A percentile compares a stretch with the other conserved stretches of the same genome.
phyloP scores from a whole-genome alignment of 2,113 vertebrate genomes.

The Ceuthmochares aereus region DNA sequence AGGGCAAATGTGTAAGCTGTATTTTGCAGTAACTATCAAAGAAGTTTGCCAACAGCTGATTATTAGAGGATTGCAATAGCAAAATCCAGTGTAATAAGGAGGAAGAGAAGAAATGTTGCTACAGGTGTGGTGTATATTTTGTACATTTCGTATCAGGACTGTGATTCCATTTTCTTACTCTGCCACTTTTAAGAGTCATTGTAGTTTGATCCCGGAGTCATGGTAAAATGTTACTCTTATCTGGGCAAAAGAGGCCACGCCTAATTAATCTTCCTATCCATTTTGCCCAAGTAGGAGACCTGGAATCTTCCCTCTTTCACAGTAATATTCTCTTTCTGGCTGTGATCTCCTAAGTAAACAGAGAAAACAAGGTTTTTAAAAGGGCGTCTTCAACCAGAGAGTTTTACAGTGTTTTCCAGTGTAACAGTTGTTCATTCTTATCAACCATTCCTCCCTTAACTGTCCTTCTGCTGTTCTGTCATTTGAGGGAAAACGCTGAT shows the following conservation, averaged over 20 bases:
- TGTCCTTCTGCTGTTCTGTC: neutral
- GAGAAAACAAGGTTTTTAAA: neutral
- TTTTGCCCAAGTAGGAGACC: neutral
- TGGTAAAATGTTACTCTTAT: neutral
- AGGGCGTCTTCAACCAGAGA: neutral
- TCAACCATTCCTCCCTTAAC: neutral
- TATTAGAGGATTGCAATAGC: neutral
- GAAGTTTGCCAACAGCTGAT: neutral
- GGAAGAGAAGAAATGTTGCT: neutral
- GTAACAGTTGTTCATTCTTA: neutral
- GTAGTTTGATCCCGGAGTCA: neutral
- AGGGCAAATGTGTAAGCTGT: neutral
- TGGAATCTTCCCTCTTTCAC: neutral
- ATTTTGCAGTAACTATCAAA: neutral
- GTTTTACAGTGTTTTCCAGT: neutral
- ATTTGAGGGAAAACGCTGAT: neutral
- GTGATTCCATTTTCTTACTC: neutral
- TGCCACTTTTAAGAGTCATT: neutral
- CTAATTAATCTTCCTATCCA: neutral
- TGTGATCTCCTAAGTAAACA: neutral
- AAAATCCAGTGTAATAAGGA: neutral
- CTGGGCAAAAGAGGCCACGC: neutral
- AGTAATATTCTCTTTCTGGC: neutral
- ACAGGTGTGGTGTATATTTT: neutral
- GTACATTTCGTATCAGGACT: neutral